Evolutionary conservation across 35 echinoderm and acorn worm species (phyloP).

Genomic region (Diadema setosum): DNA sequence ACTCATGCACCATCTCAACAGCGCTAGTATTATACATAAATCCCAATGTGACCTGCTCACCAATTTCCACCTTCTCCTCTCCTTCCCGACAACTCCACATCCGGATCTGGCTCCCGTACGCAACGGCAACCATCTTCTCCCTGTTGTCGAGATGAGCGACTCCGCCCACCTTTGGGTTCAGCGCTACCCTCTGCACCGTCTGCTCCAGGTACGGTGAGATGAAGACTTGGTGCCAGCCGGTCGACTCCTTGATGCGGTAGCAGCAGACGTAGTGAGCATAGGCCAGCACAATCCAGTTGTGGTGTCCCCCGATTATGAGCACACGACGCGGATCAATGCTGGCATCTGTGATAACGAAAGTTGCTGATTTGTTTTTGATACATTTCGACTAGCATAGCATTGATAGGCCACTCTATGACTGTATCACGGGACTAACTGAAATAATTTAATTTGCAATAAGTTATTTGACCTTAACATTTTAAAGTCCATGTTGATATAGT

Average conservation of each 20-base stretch:
- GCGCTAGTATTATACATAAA: no score
- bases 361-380: no score
- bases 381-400: no score
- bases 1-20: no score
- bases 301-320: conserved; percentile 70
- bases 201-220: conserved; percentile 76
- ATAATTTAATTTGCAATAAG: no score
- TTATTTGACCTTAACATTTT: no score
- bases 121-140: conserved; percentile 97
- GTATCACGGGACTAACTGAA: no score
- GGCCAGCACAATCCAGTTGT: conserved; percentile 93
- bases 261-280: conserved; percentile 91
- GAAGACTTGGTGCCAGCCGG: conserved; percentile 84
- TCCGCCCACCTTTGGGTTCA: conserved; percentile 78
- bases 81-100: conserved; percentile 92
- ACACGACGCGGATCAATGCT: conserved; percentile 75
- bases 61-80: conserved; percentile 70
- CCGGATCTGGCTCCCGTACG: conserved; percentile 79
- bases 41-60: no score
- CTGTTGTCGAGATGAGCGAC: conserved; percentile 48
- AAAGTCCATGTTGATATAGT: no score
- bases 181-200: conserved; percentile 81
- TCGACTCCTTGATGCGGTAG: conserved; percentile 97
- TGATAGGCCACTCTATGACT: no score
- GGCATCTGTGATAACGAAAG: conserved; percentile 18